These are phyloP conservation scores for Drosophila murphyi DNA, from an alignment of 1,140 invertebrate species.

Conservation along the genomic window DNA sequence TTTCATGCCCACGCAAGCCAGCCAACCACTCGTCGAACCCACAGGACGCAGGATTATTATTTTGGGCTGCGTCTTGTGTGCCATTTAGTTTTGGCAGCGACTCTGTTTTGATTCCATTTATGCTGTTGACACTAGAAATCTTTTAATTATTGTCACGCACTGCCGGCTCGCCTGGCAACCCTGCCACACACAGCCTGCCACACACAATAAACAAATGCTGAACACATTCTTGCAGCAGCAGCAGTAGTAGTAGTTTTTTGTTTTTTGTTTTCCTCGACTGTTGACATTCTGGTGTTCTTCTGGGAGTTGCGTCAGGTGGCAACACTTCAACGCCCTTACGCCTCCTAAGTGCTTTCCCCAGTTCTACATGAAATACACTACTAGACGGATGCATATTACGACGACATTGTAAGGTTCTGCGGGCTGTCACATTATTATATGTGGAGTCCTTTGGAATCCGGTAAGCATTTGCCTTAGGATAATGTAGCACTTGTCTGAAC, in stretches of 20 bases:
- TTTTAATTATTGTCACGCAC: constrained; percentile 80
- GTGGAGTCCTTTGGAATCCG: no score
- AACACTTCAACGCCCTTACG: constrained; percentile 26
- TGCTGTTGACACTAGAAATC: constrained; percentile 75
- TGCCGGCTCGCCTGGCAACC: constrained; percentile 10
- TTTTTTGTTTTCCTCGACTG: constrained; percentile 19
- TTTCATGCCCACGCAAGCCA: constrained; percentile 51
- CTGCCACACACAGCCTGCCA: constrained; percentile 12
- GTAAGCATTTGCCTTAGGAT: not conserved
- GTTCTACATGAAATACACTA: not conserved
- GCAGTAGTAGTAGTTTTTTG: constrained; percentile 27
- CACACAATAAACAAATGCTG: constrained; percentile 16
- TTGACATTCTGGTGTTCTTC: constrained; percentile 53
- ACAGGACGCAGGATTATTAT: not conserved
- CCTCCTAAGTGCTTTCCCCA: constrained; percentile 25
- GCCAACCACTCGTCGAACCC: not conserved
- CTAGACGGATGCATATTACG: not conserved
- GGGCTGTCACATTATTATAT: not conserved
- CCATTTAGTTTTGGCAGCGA: constrained; percentile 69
- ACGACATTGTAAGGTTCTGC: not conserved
- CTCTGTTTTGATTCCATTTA: constrained; percentile 84
- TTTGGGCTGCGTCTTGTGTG: constrained; percentile 43
- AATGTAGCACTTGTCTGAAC: constrained; percentile 1
- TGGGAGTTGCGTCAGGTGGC: constrained; percentile 70
- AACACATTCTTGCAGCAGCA: not conserved